Evolutionary conservation across 1,140 invertebrate species (phyloP).

Genomic region (Dendrolimus punctatus): DNA sequence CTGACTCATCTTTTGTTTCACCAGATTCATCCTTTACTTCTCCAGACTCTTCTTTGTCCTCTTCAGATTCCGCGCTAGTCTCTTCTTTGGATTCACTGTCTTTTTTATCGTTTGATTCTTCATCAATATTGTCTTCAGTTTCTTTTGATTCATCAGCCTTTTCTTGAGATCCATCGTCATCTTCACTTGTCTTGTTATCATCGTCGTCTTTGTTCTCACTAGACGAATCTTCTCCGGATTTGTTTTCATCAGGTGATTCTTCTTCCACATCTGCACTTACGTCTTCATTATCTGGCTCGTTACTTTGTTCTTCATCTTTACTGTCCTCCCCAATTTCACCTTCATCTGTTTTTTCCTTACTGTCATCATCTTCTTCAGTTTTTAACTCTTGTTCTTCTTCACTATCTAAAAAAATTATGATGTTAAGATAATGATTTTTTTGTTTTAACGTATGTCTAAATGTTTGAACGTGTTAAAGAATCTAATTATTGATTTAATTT

Average conservation of each 20-base stretch:
- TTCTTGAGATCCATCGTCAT: conserved; percentile 60
- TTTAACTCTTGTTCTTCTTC: conserved; percentile 22
- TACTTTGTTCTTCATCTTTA: conserved; percentile 24
- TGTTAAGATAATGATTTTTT: no score
- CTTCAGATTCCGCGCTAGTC: conserved; percentile 1
- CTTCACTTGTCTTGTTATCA: conserved; percentile 42
- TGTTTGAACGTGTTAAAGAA: no score
- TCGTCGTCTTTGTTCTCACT: conserved; percentile 47
- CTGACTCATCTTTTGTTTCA: conserved; percentile 11
- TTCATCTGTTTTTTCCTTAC: conserved; percentile 29
- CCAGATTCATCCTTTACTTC: conserved; percentile 13
- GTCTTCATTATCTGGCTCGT: conserved; percentile 29
- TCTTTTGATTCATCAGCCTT: conserved; percentile 56
- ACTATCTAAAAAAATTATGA: conserved; percentile 3
- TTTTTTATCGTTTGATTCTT: conserved; percentile 31
- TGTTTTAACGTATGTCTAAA: no score
- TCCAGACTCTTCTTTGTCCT: conserved; percentile 13
- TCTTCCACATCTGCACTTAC: conserved; percentile 23
- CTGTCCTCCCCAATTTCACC: conserved; percentile 23
- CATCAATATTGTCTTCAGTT: conserved; percentile 37
- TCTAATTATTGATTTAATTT: no score
- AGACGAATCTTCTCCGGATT: no score
- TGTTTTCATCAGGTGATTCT: conserved; percentile 25
- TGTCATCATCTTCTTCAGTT: conserved; percentile 31
- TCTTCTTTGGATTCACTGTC: conserved; percentile 21